phyloP scores from a whole-genome alignment of 2,888 invertebrate genomes.

The Habrosyne pyritoides region DNA sequence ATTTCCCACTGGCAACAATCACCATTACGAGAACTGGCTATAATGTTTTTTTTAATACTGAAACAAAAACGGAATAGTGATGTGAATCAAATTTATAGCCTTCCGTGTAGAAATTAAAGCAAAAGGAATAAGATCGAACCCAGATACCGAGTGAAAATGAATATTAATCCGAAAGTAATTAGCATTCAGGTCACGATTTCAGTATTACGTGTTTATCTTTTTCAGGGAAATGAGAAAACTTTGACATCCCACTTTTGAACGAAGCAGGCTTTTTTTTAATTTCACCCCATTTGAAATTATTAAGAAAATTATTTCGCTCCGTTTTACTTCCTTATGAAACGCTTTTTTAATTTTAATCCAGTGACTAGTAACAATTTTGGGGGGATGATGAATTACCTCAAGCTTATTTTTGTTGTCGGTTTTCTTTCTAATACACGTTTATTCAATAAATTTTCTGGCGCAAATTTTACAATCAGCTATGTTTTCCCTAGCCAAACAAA shows the following conservation, averaged over 20 bases:
- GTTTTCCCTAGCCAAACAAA: too few relatives aligned
- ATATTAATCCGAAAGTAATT: slow-evolving; percentile 51
- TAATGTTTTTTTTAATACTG: too few relatives aligned
- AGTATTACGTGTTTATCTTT: slow-evolving; percentile 69
- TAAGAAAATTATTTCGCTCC: background rate
- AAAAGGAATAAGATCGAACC: slow-evolving; percentile 10
- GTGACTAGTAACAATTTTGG: background rate
- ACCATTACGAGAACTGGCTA: too few relatives aligned
- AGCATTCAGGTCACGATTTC: slow-evolving; percentile 55
- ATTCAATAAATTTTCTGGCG: too few relatives aligned
- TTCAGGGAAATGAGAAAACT: slow-evolving; percentile 72
- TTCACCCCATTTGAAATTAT: slow-evolving; percentile 3
- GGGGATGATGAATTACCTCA: background rate
- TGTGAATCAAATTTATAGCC: background rate
- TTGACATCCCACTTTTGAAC: slow-evolving; percentile 42
- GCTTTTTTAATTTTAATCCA: background rate
- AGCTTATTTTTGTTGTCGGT: too few relatives aligned
- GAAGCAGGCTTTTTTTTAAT: slow-evolving; percentile 36
- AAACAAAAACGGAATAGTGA: background rate
- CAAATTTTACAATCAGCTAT: too few relatives aligned
- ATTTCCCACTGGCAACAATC: too few relatives aligned
- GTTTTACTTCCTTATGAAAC: background rate
- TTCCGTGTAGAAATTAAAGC: slow-evolving; percentile 7
- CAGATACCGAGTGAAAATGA: slow-evolving; percentile 32
- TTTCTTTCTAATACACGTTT: too few relatives aligned